Conservation (phyloP, 2,797 vertebrate species). For the Rhabdophis nuchalis region DNA sequence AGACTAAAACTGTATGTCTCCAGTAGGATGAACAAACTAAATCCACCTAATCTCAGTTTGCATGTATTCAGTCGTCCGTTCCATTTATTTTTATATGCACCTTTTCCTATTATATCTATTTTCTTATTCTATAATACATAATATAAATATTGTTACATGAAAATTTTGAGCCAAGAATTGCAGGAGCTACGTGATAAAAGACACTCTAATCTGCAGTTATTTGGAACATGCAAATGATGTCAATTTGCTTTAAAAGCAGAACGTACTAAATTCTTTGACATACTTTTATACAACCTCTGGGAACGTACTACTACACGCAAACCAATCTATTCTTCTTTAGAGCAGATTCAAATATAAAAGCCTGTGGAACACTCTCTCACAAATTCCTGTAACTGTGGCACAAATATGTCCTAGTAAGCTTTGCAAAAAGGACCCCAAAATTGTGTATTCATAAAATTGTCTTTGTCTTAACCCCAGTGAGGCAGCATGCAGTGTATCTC, state of each 20-base stretch:
- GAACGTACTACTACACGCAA: neutral
- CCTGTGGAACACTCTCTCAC: neutral
- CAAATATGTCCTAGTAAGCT: neutral
- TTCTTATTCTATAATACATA: neutral
- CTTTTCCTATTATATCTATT: neutral
- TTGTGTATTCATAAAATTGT: neutral
- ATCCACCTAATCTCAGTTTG: neutral
- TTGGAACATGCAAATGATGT: neutral
- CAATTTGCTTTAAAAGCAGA: neutral
- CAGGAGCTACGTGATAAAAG: neutral
- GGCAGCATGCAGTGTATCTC: neutral
- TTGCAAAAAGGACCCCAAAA: neutral
- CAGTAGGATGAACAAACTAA: neutral
- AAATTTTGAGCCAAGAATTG: neutral
- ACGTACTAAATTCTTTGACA: neutral
- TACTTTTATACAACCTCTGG: neutral
- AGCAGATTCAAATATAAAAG: neutral
- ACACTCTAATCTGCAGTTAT: neutral
- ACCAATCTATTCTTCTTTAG: neutral
- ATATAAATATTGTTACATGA: neutral
- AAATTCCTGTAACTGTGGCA: neutral
- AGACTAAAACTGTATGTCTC: neutral
- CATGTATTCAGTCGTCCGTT: neutral
- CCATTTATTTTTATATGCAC: neutral
- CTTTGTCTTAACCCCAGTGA: neutral